These are phyloP conservation scores for Malacosoma neustria DNA, from an alignment of 2,888 invertebrate species.

Conservation along the genomic window DNA sequence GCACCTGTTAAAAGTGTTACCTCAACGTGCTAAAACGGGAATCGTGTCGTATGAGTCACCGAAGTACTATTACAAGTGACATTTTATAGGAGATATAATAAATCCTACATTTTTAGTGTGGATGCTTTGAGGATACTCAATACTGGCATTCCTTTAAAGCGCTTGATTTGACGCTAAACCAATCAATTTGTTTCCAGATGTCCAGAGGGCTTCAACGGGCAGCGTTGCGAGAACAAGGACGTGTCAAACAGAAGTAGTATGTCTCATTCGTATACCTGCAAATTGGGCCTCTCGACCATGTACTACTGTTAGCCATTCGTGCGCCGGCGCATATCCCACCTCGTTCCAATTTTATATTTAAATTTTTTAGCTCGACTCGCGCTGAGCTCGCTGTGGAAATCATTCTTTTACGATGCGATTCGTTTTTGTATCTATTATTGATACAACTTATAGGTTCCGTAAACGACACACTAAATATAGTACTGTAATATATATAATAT, in stretches of 20 bases:
- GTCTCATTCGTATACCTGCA: slow-evolving; percentile 86
- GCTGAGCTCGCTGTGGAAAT: slow-evolving; percentile 36
- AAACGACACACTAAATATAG: background rate
- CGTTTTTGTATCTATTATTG: slow-evolving; percentile 14
- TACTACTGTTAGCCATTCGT: slow-evolving; percentile 81
- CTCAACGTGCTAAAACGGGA: too few species aligned
- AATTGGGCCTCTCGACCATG: slow-evolving; percentile 84
- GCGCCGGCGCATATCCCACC: slow-evolving; percentile 58
- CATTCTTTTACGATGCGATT: slow-evolving; percentile 18
- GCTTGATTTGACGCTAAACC: too few species aligned
- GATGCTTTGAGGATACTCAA: too few species aligned
- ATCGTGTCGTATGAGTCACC: too few species aligned
- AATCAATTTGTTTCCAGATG: slow-evolving; percentile 80
- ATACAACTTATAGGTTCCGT: background rate
- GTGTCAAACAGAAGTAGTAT: slow-evolving; percentile 84
- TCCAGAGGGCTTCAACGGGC: slow-evolving; percentile 86
- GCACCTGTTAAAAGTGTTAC: too few species aligned
- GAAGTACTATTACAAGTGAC: too few species aligned
- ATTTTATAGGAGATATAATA: too few species aligned
- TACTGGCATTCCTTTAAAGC: too few species aligned
- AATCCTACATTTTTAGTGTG: too few species aligned
- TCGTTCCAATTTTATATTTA: slow-evolving; percentile 53
- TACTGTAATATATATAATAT: too few species aligned
- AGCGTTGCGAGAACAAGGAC: slow-evolving; percentile 87
- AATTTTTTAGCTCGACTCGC: slow-evolving; percentile 36